Percentiles rank a stretch among this genome's conserved stretches.
Evolutionary conservation across 2,888 invertebrate species (phyloP).

Genomic region (Willowsia nigromaculata): DNA sequence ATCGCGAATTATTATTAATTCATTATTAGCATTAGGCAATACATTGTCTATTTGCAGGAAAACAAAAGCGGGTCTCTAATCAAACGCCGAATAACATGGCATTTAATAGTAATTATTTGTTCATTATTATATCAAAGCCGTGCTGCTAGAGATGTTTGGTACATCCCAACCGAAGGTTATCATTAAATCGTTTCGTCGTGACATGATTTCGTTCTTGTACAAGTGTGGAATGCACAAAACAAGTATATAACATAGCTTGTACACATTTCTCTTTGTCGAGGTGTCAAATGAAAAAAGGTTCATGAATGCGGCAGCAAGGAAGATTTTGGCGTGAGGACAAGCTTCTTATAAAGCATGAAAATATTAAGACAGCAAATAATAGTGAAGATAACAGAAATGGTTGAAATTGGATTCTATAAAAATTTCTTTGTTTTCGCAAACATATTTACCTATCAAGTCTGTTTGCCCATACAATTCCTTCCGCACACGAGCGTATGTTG

Average conservation of each 20-base stretch:
- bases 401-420: constrained; percentile 2
- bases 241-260: background rate
- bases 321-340: constrained; percentile 40
- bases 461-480: constrained; percentile 75
- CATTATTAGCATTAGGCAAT: too few relatives aligned
- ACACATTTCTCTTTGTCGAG: constrained; percentile 53
- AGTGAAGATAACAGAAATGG: background rate
- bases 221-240: constrained; percentile 20
- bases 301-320: background rate
- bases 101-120: background rate
- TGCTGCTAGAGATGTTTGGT: constrained; percentile 8
- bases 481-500: constrained; percentile 71
- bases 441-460: constrained; percentile 73
- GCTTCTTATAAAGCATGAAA: background rate
- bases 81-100: background rate
- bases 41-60: background rate
- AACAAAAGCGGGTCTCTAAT: background rate
- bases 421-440: background rate
- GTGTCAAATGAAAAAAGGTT: constrained; percentile 43
- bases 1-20: too few relatives aligned
- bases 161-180: constrained; percentile 45
- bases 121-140: background rate
- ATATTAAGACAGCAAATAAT: constrained; percentile 12
- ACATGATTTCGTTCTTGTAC: constrained; percentile 41
- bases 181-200: constrained; percentile 32